These are phyloP conservation scores for Orthosia gothica DNA, from an alignment of 2,888 invertebrate genomes.

Conservation along the genomic window DNA sequence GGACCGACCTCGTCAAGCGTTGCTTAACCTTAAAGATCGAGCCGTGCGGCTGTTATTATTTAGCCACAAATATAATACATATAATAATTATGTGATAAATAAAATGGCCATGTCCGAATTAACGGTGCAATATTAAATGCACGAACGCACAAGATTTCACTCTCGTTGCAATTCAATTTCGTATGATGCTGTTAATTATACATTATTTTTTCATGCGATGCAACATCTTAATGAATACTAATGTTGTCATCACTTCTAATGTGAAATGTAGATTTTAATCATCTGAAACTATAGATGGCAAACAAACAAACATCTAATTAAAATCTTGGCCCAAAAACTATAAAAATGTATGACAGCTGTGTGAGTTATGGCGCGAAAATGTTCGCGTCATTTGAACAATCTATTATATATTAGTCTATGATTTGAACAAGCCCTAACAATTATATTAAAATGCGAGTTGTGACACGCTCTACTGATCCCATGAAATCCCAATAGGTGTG, in stretches of 20 bases:
- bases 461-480: background rate
- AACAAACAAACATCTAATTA: conserved; percentile 12
- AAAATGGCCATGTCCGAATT: conserved; percentile 17
- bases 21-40: no score
- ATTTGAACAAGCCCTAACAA: background rate
- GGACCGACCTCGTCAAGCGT: no score
- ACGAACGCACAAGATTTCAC: conserved; percentile 35
- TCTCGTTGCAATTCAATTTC: conserved; percentile 5
- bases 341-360: background rate
- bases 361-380: background rate
- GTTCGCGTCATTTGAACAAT: background rate
- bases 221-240: background rate
- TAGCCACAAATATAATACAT: background rate
- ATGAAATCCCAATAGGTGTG: background rate
- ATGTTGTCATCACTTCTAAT: background rate
- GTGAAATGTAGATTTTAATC: background rate
- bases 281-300: background rate
- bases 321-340: conserved; percentile 9
- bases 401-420: no score
- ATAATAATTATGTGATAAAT: conserved; percentile 22
- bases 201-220: conserved; percentile 7
- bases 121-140: conserved; percentile 40
- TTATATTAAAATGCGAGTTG: background rate
- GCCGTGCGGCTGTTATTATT: no score
- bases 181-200: background rate